Evolutionary conservation across 2,797 vertebrate species (phyloP).

Genomic region (Peromyscus attwateri): DNA sequence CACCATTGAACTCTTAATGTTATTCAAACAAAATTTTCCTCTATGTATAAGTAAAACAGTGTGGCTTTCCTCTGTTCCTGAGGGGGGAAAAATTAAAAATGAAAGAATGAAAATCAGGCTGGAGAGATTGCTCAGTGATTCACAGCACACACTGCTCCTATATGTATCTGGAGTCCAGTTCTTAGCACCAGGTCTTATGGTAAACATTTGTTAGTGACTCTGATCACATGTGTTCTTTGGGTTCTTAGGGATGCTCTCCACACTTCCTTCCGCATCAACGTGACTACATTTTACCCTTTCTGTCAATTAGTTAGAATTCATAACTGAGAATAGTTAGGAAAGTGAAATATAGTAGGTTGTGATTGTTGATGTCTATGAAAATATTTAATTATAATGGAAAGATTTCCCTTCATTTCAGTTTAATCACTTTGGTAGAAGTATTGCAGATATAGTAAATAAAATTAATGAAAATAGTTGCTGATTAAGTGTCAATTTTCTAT

Average conservation of each 20-base stretch:
- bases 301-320: not conserved
- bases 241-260: too few relatives aligned
- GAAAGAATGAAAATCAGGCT: too few relatives aligned
- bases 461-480: not conserved
- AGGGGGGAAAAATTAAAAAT: too few relatives aligned
- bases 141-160: too few relatives aligned
- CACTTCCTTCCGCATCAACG: not conserved
- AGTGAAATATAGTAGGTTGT: not conserved
- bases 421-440: too few relatives aligned
- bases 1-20: too few relatives aligned
- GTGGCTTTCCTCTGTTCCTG: too few relatives aligned
- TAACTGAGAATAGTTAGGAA: not conserved
- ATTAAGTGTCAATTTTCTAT: not conserved
- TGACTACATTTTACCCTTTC: not conserved
- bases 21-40: too few relatives aligned
- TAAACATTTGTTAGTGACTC: not conserved
- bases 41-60: too few relatives aligned
- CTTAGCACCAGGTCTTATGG: too few relatives aligned
- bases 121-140: too few relatives aligned
- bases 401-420: not conserved
- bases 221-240: not conserved
- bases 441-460: not conserved
- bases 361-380: not conserved
- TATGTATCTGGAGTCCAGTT: too few relatives aligned
- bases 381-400: not conserved